Percentiles rank a stretch among this genome's conserved stretches.
Evolutionary conservation across 2,888 invertebrate genomes (phyloP).

Genomic region (Synergus japonicus): DNA sequence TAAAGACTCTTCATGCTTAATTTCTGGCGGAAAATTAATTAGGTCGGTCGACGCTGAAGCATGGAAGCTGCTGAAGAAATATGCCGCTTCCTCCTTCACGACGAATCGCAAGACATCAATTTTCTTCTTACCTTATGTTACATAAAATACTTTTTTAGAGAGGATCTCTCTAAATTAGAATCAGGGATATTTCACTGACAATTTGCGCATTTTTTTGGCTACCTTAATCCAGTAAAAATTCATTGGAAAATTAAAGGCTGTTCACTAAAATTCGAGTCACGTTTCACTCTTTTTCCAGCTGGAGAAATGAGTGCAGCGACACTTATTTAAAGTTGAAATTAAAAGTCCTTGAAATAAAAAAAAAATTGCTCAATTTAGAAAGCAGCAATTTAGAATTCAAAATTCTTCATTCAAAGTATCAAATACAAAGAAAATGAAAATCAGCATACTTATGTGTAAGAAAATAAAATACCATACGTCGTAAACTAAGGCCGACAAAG

Average conservation of each 20-base stretch:
- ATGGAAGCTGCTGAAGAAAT: conserved; percentile 53
- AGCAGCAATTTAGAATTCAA: no score
- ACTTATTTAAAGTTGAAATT: no score
- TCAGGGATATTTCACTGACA: background rate
- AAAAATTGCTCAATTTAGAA: no score
- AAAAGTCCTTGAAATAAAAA: no score
- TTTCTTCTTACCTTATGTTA: background rate
- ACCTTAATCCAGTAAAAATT: no score
- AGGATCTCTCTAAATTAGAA: background rate
- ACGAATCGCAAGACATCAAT: background rate
- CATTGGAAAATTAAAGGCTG: no score
- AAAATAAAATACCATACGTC: background rate
- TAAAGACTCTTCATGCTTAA: conserved; percentile 62
- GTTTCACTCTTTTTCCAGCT: no score
- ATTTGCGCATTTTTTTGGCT: no score
- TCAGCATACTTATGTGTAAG: background rate
- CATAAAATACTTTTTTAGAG: background rate
- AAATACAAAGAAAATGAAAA: background rate
- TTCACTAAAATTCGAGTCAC: no score
- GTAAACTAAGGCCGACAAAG: background rate
- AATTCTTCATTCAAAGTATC: background rate
- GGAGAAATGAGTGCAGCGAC: no score
- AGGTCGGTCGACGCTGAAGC: conserved; percentile 58
- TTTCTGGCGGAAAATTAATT: conserved; percentile 65
- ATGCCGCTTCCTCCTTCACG: background rate